phyloP scores from a whole-genome alignment of 2,113 vertebrate species.

The Oceanodroma tethys region DNA sequence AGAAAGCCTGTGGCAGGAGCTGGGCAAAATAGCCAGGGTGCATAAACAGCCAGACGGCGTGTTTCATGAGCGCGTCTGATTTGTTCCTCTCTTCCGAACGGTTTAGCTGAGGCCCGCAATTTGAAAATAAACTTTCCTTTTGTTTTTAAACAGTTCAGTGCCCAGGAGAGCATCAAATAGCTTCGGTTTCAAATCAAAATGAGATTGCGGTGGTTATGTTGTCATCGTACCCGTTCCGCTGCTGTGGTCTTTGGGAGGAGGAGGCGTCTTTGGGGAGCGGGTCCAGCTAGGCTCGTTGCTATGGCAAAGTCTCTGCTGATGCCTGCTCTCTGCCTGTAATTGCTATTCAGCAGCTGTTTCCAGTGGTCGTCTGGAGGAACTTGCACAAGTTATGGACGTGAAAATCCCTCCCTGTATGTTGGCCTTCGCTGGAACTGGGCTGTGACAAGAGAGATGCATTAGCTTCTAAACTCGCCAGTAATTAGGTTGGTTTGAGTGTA shows the following conservation, averaged over 20 bases:
- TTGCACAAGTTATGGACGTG: neutral
- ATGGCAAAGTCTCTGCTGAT: constrained; percentile 55
- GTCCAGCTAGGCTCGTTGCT: constrained; percentile 57
- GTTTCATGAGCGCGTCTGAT: neutral
- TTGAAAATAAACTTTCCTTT: constrained; percentile 43
- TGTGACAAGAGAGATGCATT: constrained; percentile 10
- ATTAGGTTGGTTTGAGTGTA: constrained; percentile 22
- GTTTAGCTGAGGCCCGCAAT: neutral
- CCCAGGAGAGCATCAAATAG: constrained; percentile 14
- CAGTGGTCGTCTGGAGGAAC: constrained; percentile 44
- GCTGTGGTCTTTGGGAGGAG: constrained; percentile 49
- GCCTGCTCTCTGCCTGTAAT: constrained; percentile 51
- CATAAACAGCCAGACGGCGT: neutral
- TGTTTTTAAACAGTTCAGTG: constrained; percentile 36
- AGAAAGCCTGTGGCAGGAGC: neutral
- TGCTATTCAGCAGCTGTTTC: constrained; percentile 68
- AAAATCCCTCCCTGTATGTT: neutral
- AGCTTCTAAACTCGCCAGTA: constrained; percentile 15
- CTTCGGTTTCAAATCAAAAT: neutral
- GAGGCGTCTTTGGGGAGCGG: constrained; percentile 52
- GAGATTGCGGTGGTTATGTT: constrained; percentile 3
- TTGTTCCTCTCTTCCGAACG: neutral
- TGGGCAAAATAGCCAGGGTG: neutral
- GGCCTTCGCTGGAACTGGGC: neutral
- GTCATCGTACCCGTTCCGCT: constrained; percentile 44